phyloP scores from a whole-genome alignment of 2,113 vertebrate species.

The Eublepharis macularius region DNA sequence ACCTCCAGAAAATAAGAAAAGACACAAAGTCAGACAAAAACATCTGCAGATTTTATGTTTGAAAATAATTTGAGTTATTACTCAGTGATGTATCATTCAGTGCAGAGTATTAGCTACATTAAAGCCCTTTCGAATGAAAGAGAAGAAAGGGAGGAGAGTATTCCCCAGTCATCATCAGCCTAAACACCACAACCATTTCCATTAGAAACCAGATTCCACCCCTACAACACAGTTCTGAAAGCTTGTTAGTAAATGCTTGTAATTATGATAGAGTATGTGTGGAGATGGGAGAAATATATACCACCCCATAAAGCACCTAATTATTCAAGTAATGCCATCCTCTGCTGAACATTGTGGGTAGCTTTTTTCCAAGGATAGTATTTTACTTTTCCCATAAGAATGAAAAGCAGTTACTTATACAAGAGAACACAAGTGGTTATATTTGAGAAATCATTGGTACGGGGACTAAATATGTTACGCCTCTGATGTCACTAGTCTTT shows the following conservation, averaged over 20 bases:
- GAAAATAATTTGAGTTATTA: conserved; percentile 3
- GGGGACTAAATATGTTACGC: not conserved
- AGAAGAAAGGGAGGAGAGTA: not conserved
- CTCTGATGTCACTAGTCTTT: not conserved
- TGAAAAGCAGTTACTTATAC: not conserved
- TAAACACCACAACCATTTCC: not conserved
- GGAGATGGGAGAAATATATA: not conserved
- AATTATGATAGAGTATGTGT: not conserved
- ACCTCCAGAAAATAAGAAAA: conserved; percentile 99
- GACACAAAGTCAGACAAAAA: conserved; percentile 99
- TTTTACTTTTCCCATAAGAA: not conserved
- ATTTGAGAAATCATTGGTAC: not conserved
- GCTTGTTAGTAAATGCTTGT: not conserved
- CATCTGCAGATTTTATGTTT: conserved; percentile 18
- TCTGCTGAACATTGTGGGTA: not conserved
- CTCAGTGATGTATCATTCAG: too few relatives aligned
- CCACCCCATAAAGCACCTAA: not conserved
- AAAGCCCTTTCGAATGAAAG: not conserved
- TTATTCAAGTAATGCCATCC: not conserved
- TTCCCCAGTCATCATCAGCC: not conserved
- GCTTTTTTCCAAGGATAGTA: not conserved
- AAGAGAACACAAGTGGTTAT: not conserved
- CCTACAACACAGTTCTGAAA: not conserved
- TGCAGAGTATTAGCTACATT: not conserved
- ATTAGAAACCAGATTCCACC: not conserved